Evolutionary conservation across 2,113 vertebrate genomes (phyloP).

Genomic region (Genyomyrus donnyi): DNA sequence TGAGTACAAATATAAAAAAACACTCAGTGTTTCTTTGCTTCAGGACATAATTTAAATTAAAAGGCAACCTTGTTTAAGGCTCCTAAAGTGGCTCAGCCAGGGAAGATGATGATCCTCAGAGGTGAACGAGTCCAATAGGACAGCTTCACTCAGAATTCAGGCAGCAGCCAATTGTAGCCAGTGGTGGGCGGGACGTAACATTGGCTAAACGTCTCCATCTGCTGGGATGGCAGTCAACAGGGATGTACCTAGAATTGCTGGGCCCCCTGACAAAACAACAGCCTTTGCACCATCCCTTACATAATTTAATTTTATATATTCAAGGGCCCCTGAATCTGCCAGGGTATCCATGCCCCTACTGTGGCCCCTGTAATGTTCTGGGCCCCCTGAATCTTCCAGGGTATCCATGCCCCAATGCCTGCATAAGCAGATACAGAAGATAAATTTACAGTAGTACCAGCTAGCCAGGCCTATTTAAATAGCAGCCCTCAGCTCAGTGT

Average conservation of each 20-base stretch:
- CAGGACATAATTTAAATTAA: constrained; percentile 10
- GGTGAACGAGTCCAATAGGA: not conserved
- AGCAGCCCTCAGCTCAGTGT: not conserved
- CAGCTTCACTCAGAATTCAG: not conserved
- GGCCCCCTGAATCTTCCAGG: not conserved
- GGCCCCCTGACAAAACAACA: not conserved
- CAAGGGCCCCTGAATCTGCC: not conserved
- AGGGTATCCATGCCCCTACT: not conserved
- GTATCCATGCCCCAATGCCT: not conserved
- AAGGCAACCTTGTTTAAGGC: not conserved
- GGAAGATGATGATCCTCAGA: not conserved
- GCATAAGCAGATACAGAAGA: not conserved
- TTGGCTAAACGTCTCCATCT: not conserved
- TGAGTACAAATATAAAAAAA: not conserved
- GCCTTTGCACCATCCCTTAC: not conserved
- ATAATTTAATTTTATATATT: not conserved
- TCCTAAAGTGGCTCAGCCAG: not conserved
- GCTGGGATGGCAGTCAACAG: not conserved
- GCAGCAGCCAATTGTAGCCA: not conserved
- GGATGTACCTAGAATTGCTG: not conserved
- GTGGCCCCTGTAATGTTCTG: no score
- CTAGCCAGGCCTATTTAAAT: not conserved
- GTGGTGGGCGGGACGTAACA: not conserved
- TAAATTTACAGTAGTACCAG: not conserved
- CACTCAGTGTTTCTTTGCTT: not conserved